These are phyloP conservation scores for Parelbella ahira DNA, from an alignment of 2,888 invertebrate genomes.

Conservation along the genomic window DNA sequence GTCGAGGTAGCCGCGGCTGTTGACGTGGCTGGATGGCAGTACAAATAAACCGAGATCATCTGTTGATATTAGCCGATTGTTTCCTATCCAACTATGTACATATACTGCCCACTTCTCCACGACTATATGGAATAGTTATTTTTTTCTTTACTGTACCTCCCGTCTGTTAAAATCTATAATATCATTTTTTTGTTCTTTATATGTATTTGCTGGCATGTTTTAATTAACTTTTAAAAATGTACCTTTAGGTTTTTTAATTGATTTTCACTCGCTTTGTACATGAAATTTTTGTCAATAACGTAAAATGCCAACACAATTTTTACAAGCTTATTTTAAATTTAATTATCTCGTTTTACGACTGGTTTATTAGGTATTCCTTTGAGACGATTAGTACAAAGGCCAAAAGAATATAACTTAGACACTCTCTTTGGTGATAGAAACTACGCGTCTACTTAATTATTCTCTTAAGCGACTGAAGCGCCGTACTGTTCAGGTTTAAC, in stretches of 20 bases:
- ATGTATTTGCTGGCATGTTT: no score
- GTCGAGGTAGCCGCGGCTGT: conserved; percentile 20
- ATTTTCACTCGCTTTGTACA: no score
- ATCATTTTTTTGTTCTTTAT: no score
- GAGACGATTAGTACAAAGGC: conserved; percentile 19
- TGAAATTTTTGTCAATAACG: no score
- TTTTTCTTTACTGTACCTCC: no score
- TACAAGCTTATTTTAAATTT: no score
- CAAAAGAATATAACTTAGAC: conserved; percentile 20
- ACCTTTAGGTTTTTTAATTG: no score
- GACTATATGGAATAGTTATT: no score
- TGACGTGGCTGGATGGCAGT: conserved; percentile 44
- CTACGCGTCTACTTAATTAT: conserved; percentile 24
- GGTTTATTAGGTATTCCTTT: conserved; percentile 23
- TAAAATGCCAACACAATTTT: no score
- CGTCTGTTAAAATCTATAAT: no score
- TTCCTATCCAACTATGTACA: conserved; percentile 22
- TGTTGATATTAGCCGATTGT: conserved; percentile 60
- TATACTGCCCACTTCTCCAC: conserved; percentile 7
- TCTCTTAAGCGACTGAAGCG: conserved; percentile 17
- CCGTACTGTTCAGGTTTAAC: conserved; percentile 11
- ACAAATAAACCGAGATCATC: conserved; percentile 55
- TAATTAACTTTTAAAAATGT: no score
- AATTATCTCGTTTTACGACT: conserved; percentile 16
- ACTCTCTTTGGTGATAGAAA: conserved; percentile 18